Base-by-base conservation (phyloP, 2,113 vertebrate genomes). In the Hippocampus mohnikei region DNA sequence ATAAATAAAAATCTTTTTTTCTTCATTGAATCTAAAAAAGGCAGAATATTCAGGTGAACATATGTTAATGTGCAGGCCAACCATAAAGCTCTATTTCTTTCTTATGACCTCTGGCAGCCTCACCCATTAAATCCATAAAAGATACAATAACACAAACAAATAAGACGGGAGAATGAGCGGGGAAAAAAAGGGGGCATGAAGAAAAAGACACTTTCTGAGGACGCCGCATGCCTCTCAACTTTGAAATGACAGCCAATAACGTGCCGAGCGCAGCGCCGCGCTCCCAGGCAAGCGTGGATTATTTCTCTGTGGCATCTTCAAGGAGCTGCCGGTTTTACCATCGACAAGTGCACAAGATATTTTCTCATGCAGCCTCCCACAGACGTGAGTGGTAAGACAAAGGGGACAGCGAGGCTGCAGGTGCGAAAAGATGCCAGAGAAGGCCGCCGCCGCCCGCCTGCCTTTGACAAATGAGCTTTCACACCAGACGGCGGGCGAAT, bases 401-500 rank as follows among this genome's bases (percentile, higher is more conserved):
- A 50, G 8, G 76, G 58, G 37, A 59, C 33, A 25, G 16, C 23
- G 21, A 44, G 33, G 21, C 18, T 8, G 25, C 63, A 13, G 63
- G 67, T 77, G 65, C 70, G 81, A 88, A 78, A 78, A 85, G 87
- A 91, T 71, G 89, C 69, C 85, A 81, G 52, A 88, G 82, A 90
- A 84, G 63, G 75, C 84, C 59, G 81, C 83, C 78, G 87, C 83
- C 78, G 87, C 80, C 90, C 90, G 89, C 85, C 90, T 89, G 89
- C 85, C 84, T 84, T 91, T 88, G 90, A 93, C 91, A 92, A 93
- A 93, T 89, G 84, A 90, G 90, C 81, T 91, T 90, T 92, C 85
- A 80, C 77, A 83, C 82, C 85, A 82, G 68, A 89, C 77, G 85
- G 84, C 82, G 76, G 67, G 82, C 71, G 73, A 91, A 91, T 66